Conservation (phyloP, 1,140 invertebrate genomes). For the Drosophila biarmipes region DNA sequence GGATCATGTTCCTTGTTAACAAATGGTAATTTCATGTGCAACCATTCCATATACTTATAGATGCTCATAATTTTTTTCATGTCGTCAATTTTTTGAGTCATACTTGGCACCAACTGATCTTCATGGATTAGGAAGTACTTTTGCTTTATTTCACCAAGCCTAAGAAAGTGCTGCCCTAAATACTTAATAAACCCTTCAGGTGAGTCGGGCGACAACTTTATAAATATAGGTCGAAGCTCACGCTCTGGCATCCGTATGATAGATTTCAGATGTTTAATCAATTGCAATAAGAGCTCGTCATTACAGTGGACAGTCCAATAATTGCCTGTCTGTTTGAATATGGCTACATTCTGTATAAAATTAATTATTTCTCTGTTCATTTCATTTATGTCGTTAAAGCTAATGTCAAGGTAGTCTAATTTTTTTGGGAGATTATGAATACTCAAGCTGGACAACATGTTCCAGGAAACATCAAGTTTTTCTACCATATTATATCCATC, state of each 20-base stretch:
- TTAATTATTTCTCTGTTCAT: neutral
- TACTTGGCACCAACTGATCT: neutral
- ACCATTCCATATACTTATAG: constrained; percentile 15
- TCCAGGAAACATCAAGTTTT: constrained; percentile 14
- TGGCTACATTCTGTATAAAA: neutral
- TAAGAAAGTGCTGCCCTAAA: constrained; percentile 7
- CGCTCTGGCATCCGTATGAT: neutral
- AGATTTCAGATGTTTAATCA: neutral
- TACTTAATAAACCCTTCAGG: constrained; percentile 12
- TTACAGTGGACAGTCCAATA: constrained; percentile 17
- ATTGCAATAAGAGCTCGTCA: neutral
- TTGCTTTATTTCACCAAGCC: neutral
- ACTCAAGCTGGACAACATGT: neutral
- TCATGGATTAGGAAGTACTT: constrained; percentile 11
- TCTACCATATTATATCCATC: constrained; percentile 3
- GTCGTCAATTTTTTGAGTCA: neutral
- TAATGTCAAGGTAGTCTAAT: constrained; percentile 13
- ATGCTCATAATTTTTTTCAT: constrained; percentile 3
- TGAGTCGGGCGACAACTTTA: neutral
- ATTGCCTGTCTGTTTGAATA: constrained; percentile 19
- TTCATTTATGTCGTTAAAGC: constrained; percentile 5
- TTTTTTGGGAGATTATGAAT: neutral
- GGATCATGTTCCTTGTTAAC: constrained; percentile 8
- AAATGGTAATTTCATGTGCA: neutral
- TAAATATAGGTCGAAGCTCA: neutral